Conservation (phyloP, 1,140 invertebrate genomes). For the Drosophila guanche region DNA sequence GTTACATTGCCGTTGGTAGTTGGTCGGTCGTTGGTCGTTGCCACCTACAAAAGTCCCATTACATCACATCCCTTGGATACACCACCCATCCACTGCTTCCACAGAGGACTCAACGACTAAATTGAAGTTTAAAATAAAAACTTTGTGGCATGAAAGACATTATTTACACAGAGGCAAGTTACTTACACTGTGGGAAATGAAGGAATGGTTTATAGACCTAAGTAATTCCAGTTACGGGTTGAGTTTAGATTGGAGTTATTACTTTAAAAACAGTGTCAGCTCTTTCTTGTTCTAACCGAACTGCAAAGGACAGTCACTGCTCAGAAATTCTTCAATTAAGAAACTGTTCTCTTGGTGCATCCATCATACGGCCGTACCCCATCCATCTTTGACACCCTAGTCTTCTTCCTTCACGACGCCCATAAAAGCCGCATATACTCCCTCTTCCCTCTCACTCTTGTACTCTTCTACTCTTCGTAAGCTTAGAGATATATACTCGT, state of each 20-base stretch:
- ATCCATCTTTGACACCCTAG: neutral
- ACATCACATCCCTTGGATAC: conserved; percentile 6
- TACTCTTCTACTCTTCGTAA: conserved; percentile 3
- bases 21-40: too few relatives aligned
- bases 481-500: conserved; percentile 34
- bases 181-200: too few relatives aligned
- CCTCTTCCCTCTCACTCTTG: too few relatives aligned
- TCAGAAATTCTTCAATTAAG: too few relatives aligned
- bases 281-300: too few relatives aligned
- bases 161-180: conserved; percentile 57
- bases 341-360: too few relatives aligned
- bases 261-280: too few relatives aligned
- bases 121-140: conserved; percentile 81
- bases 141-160: conserved; percentile 67
- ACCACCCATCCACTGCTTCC: conserved; percentile 1
- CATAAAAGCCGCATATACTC: conserved; percentile 54
- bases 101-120: conserved; percentile 52
- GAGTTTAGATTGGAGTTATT: too few relatives aligned
- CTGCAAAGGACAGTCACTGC: too few relatives aligned
- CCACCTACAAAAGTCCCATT: neutral
- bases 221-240: too few relatives aligned
- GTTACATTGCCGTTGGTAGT: conserved; percentile 56
- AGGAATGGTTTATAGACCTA: too few relatives aligned
- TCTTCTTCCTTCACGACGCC: conserved; percentile 33
- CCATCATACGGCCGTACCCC: too few relatives aligned